phyloP scores from a whole-genome alignment of 2,888 invertebrate species.

The Andrena dorsata region DNA sequence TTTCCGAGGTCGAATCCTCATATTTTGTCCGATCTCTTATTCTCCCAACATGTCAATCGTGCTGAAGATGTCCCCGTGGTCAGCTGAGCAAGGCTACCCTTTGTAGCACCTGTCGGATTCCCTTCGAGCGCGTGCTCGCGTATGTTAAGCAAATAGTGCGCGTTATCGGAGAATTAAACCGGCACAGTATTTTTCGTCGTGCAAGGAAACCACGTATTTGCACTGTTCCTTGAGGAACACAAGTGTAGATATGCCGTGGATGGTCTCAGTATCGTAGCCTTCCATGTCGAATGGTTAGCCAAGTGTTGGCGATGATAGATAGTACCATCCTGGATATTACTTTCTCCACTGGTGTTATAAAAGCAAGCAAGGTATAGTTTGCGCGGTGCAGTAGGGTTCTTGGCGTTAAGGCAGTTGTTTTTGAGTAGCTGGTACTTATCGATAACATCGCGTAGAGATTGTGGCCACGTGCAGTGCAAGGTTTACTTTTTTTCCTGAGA shows the following conservation, averaged over 20 bases:
- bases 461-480: background rate
- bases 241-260: background rate
- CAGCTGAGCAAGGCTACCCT: too few species aligned
- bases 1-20: too few species aligned
- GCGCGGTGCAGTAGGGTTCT: conserved; percentile 20
- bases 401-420: conserved; percentile 14
- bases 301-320: background rate
- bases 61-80: too few species aligned
- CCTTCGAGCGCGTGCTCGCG: too few species aligned
- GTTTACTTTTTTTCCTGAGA: too few species aligned
- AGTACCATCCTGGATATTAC: conserved; percentile 9
- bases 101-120: too few species aligned
- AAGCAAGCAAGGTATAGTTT: conserved; percentile 13
- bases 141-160: too few species aligned
- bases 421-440: conserved; percentile 16
- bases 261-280: background rate
- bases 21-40: too few species aligned
- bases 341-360: conserved; percentile 47
- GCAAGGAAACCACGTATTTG: background rate
- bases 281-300: background rate
- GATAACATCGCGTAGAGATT: background rate
- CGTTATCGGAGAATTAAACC: too few species aligned
- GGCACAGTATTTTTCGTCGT: too few species aligned
- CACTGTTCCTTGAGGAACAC: too few species aligned
- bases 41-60: too few species aligned